These are phyloP conservation scores for Caenorhabditis afra DNA, from an alignment of 2,888 invertebrate genomes.

Conservation along the genomic window DNA sequence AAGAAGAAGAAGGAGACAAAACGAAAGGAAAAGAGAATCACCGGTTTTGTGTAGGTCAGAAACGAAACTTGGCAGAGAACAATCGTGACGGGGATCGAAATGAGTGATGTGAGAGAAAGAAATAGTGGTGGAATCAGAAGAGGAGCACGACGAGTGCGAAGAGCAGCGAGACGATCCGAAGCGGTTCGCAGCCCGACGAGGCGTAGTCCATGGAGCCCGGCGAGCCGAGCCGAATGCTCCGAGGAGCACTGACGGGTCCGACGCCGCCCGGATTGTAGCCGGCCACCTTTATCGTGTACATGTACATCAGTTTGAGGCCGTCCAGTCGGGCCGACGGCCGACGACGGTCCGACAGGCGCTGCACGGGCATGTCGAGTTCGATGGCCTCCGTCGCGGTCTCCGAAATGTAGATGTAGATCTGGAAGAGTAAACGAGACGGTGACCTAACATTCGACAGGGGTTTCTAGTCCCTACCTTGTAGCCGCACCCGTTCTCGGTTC, in stretches of 20 bases:
- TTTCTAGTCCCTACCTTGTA: conserved; percentile 54
- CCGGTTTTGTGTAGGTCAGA: no score
- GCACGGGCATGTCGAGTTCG: conserved; percentile 70
- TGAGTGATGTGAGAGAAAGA: background rate
- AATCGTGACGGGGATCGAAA: conserved; percentile 30
- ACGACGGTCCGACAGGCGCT: conserved; percentile 67
- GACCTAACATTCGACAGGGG: background rate
- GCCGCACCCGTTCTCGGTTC: conserved; percentile 60
- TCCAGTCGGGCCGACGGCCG: conserved; percentile 76
- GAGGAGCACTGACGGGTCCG: conserved; percentile 70
- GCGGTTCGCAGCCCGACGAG: no score
- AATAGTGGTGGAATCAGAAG: background rate
- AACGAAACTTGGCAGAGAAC: conserved; percentile 35
- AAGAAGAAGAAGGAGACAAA: background rate
- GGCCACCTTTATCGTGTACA: conserved; percentile 74
- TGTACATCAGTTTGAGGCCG: conserved; percentile 76
- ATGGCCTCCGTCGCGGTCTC: conserved; percentile 66
- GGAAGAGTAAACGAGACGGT: conserved; percentile 13
- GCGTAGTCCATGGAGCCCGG: conserved; percentile 49
- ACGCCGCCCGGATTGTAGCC: conserved; percentile 77
- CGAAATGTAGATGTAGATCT: conserved; percentile 68
- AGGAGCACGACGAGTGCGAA: no score
- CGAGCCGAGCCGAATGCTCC: conserved; percentile 72
- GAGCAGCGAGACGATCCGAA: background rate
- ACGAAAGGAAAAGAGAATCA: no score